Percentiles rank a stretch among this genome's conserved stretches.
These are phyloP conservation scores for Cephalopholis sonnerati DNA, from an alignment of 2,113 vertebrate species.

Conservation along the genomic window DNA sequence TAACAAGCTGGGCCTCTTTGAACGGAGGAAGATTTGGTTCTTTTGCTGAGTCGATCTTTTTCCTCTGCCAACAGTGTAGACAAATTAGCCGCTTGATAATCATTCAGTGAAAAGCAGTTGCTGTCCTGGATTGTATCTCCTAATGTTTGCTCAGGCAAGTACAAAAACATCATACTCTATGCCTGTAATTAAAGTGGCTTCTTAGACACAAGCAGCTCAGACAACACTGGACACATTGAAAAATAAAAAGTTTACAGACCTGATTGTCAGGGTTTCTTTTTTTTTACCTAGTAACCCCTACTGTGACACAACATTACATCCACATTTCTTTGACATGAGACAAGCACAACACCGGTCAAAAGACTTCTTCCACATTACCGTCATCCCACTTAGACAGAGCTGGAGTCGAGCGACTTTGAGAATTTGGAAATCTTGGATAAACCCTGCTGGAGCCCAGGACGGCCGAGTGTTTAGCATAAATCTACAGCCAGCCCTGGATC, in stretches of 20 bases:
- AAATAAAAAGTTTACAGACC: constrained; percentile 51
- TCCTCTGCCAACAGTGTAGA: constrained; percentile 8
- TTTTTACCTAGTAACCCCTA: constrained; percentile 29
- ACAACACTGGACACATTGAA: constrained; percentile 36
- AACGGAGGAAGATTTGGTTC: constrained; percentile 14
- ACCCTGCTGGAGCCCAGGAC: not conserved
- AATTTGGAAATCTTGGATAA: constrained; percentile 24
- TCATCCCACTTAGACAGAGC: constrained; percentile 19
- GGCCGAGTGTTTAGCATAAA: constrained; percentile 14
- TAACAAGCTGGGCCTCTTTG: constrained; percentile 49
- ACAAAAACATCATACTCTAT: constrained; percentile 37
- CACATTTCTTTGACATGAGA: constrained; percentile 60
- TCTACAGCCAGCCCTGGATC: constrained; percentile 33
- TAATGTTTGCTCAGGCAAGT: constrained; percentile 19
- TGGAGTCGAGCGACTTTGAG: constrained; percentile 9
- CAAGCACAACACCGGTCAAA: constrained; percentile 57
- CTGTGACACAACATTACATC: constrained; percentile 56
- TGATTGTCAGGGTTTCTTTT: constrained; percentile 66
- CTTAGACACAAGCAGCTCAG: constrained; percentile 30
- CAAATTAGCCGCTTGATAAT: constrained; percentile 50
- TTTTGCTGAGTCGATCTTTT: constrained; percentile 10
- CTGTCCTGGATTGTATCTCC: constrained; percentile 15
- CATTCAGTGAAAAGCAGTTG: constrained; percentile 17
- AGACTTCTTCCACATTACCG: constrained; percentile 34
- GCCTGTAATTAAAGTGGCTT: constrained; percentile 19